Percentiles rank a stretch among this genome's conserved stretches.
Evolutionary conservation across 2,888 invertebrate species (phyloP).

Genomic region (Nomada flava): DNA sequence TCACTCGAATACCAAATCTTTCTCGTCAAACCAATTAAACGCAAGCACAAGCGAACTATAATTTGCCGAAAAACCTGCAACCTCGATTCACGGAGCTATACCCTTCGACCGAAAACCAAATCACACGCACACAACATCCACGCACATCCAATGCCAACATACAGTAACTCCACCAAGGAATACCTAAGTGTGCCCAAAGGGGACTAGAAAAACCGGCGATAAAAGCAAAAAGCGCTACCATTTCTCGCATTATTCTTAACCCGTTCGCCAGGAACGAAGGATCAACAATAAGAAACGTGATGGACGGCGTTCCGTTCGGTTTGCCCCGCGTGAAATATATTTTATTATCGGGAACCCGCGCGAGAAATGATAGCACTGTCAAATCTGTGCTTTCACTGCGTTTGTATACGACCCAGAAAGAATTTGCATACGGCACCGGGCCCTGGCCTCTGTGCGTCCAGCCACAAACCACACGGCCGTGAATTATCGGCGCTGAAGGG

Average conservation of each 20-base stretch:
- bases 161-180: too few species aligned
- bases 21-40: too few species aligned
- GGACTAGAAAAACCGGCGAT: too few species aligned
- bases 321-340: conserved; percentile 32
- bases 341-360: conserved; percentile 48
- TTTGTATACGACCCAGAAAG: conserved; percentile 68
- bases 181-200: too few species aligned
- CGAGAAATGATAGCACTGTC: conserved; percentile 58
- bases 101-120: too few species aligned
- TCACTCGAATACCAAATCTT: too few species aligned
- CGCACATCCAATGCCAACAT: too few species aligned
- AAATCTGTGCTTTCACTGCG: conserved; percentile 63
- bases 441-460: conserved; percentile 16
- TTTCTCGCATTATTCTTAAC: conserved; percentile 29
- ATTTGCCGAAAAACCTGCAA: too few species aligned
- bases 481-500: conserved; percentile 62
- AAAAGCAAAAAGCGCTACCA: neutral
- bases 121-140: too few species aligned
- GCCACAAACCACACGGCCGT: conserved; percentile 49
- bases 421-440: conserved; percentile 50
- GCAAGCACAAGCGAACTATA: too few species aligned
- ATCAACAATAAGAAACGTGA: conserved; percentile 26
- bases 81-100: too few species aligned
- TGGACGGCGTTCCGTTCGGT: conserved; percentile 19
- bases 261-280: conserved; percentile 2